These are phyloP conservation scores for Tipula vernalis DNA, from an alignment of 2,888 invertebrate species.

Conservation along the genomic window DNA sequence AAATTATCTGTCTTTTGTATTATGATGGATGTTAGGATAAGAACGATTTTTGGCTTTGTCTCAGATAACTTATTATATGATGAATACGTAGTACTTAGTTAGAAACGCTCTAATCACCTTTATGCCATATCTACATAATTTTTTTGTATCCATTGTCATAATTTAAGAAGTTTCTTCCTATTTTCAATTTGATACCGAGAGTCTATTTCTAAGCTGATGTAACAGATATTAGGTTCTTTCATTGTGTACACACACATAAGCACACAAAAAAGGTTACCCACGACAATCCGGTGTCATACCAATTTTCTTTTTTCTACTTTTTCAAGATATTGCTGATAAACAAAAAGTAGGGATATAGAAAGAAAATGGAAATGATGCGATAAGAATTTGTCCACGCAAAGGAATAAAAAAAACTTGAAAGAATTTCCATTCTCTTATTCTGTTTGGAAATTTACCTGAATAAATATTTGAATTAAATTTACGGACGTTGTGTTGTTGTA, in stretches of 20 bases:
- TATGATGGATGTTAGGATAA: background rate
- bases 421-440: background rate
- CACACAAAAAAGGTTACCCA: background rate
- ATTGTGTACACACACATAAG: background rate
- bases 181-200: background rate
- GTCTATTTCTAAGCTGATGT: background rate
- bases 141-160: background rate
- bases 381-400: background rate
- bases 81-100: background rate
- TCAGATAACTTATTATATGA: too few relatives aligned
- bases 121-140: background rate
- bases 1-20: background rate
- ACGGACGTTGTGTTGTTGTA: background rate
- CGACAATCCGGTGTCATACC: background rate
- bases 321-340: background rate
- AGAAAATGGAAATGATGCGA: background rate
- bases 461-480: conserved; percentile 4
- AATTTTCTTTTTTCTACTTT: background rate
- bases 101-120: background rate
- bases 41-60: background rate
- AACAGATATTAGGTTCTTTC: background rate
- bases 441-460: background rate
- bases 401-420: background rate
- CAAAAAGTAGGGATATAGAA: background rate
- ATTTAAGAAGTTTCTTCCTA: background rate